Percentiles rank a stretch among this genome's conserved stretches.
Evolutionary conservation across 2,797 vertebrate genomes (phyloP).

Genomic region (Carcharodon carcharias): DNA sequence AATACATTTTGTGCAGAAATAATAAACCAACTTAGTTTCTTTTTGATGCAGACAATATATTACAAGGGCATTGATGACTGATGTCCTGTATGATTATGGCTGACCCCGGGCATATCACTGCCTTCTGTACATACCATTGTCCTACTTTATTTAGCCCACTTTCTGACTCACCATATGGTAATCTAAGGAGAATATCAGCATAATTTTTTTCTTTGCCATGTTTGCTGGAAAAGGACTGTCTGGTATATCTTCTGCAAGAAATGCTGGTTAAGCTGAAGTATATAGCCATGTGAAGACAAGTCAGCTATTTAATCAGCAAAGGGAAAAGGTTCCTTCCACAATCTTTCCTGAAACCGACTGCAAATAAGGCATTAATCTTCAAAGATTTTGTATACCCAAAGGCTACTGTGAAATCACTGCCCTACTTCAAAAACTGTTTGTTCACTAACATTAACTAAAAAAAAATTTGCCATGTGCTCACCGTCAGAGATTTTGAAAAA

Average conservation of each 20-base stretch:
- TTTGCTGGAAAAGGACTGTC: background rate
- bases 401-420: background rate
- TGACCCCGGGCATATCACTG: background rate
- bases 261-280: background rate
- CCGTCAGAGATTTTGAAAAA: slow-evolving; percentile 20
- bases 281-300: background rate
- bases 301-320: background rate
- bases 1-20: background rate
- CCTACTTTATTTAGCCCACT: background rate
- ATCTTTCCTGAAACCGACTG: background rate
- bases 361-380: background rate
- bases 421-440: background rate
- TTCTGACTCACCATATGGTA: background rate
- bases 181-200: background rate
- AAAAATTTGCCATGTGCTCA: background rate
- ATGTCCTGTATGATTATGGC: background rate
- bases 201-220: background rate
- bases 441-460: background rate
- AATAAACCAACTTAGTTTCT: background rate
- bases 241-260: background rate
- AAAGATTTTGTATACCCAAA: background rate
- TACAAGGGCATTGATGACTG: background rate
- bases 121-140: background rate
- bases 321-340: background rate
- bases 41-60: background rate